Evolutionary conservation across 1,140 invertebrate species (phyloP).

Genomic region (Drosophila burlai): DNA sequence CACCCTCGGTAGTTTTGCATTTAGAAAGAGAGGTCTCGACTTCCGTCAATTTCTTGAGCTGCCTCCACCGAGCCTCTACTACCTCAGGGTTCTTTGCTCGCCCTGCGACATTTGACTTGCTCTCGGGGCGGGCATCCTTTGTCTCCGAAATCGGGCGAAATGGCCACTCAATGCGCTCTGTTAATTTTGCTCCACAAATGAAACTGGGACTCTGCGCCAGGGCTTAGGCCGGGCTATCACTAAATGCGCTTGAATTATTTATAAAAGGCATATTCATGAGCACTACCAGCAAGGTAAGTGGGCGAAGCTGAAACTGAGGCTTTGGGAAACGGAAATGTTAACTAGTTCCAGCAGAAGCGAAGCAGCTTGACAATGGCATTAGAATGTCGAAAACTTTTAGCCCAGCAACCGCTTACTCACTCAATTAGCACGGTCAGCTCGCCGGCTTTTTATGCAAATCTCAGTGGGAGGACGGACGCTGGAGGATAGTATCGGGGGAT

Average conservation of each 20-base stretch:
- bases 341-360: slow-evolving; percentile 60
- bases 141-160: slow-evolving; percentile 44
- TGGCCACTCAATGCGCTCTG: slow-evolving; percentile 77
- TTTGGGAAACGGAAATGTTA: slow-evolving; percentile 69
- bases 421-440: slow-evolving; percentile 69
- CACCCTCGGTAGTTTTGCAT: slow-evolving; percentile 27
- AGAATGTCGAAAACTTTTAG: slow-evolving; percentile 76
- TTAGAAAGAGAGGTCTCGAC: slow-evolving; percentile 23
- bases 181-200: slow-evolving; percentile 77
- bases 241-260: slow-evolving; percentile 80
- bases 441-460: slow-evolving; percentile 76
- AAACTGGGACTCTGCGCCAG: slow-evolving; percentile 32
- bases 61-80: slow-evolving; percentile 14
- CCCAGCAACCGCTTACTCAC: slow-evolving; percentile 70
- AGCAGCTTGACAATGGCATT: slow-evolving; percentile 80
- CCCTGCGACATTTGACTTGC: slow-evolving; percentile 67
- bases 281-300: slow-evolving; percentile 47
- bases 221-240: slow-evolving; percentile 71
- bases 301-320: slow-evolving; percentile 1
- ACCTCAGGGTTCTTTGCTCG: background rate
- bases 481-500: slow-evolving; percentile 4
- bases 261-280: slow-evolving; percentile 80
- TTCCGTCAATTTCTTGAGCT: slow-evolving; percentile 45
- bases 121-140: slow-evolving; percentile 52
- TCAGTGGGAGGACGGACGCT: slow-evolving; percentile 24